Percentiles rank a stretch among this genome's conserved stretches.
Conservation (phyloP, 1,140 invertebrate species). For the Lutraria rhynchaena region DNA sequence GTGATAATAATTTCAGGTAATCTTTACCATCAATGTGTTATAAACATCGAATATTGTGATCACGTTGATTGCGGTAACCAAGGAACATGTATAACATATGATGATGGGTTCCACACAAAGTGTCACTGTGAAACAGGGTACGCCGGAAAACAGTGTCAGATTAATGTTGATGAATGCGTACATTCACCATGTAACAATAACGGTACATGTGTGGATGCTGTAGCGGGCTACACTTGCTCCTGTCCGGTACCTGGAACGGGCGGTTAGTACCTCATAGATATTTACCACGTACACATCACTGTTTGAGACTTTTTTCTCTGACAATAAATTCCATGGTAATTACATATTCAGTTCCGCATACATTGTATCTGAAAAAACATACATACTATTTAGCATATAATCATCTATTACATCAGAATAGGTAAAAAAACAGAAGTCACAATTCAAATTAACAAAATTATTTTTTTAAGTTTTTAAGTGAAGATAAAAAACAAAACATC, state of each 20-base stretch:
- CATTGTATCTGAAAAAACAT: too few species aligned
- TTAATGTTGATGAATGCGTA: constrained; percentile 26
- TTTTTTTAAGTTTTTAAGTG: too few species aligned
- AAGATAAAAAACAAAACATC: too few species aligned
- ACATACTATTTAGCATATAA: too few species aligned
- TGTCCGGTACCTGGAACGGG: constrained; percentile 14
- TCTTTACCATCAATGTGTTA: not conserved
- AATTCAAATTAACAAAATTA: too few species aligned
- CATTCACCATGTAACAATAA: constrained; percentile 36
- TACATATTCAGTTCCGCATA: too few species aligned
- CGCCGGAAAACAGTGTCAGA: constrained; percentile 22
- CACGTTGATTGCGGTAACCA: constrained; percentile 1
- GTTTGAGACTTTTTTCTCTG: too few species aligned
- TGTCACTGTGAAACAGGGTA: constrained; percentile 27
- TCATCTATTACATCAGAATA: too few species aligned
- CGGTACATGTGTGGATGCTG: constrained; percentile 20
- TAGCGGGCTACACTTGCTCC: constrained; percentile 8
- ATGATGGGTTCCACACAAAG: constrained; percentile 29
- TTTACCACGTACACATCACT: too few species aligned
- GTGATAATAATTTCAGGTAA: constrained; percentile 23
- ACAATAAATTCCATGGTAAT: too few species aligned
- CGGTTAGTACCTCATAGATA: too few species aligned
- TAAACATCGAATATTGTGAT: constrained; percentile 15
- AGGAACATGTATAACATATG: constrained; percentile 37
- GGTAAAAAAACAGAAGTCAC: too few species aligned